Conservation (phyloP, 1,140 invertebrate species). For the Platyscapa corneri region DNA sequence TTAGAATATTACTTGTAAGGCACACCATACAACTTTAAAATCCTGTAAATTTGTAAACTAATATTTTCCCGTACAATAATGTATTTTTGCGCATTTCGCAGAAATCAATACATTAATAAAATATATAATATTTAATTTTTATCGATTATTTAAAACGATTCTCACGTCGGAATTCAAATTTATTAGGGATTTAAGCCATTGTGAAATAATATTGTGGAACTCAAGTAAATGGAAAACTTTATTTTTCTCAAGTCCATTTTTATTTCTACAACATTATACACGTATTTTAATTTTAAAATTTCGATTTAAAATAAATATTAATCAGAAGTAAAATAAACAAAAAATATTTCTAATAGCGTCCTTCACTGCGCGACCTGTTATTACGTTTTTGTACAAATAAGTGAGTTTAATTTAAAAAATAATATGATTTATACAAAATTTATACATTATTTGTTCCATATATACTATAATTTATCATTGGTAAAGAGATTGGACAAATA, state of each 20-base stretch:
- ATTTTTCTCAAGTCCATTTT: neutral
- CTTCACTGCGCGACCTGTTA: neutral
- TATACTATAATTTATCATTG: neutral
- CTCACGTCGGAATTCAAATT: neutral
- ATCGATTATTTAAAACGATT: neutral
- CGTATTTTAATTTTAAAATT: neutral
- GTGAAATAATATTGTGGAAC: neutral
- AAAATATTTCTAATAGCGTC: neutral
- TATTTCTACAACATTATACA: neutral
- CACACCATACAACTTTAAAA: neutral
- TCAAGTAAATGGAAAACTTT: neutral
- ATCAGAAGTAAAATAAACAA: neutral
- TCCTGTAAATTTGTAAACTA: neutral
- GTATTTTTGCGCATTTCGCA: neutral
- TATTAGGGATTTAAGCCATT: neutral
- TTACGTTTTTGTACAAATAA: neutral
- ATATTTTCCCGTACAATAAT: neutral
- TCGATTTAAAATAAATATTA: neutral
- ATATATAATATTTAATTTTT: too few species aligned
- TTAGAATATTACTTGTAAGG: neutral
- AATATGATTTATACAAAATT: neutral
- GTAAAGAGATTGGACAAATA: neutral
- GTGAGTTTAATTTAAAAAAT: neutral
- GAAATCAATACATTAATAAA: neutral
- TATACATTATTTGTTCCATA: too few species aligned